Percentiles rank a stretch among this genome's conserved stretches.
phyloP scores from a whole-genome alignment of 2,888 invertebrate genomes.

The Cerastoderma edule region DNA sequence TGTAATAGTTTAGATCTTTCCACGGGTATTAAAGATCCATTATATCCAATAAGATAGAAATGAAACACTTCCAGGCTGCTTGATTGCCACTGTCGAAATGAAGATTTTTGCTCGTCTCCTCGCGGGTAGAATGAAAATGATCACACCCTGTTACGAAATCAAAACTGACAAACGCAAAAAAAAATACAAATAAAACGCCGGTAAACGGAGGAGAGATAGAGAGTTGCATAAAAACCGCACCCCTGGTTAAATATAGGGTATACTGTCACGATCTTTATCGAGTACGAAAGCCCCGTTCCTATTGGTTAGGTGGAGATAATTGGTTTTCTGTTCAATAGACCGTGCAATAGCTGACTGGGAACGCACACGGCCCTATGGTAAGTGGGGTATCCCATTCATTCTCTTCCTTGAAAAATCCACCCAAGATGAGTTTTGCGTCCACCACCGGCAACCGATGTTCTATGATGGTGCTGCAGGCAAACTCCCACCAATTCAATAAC shows the following conservation, averaged over 20 bases:
- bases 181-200: neutral
- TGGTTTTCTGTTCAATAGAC: slow-evolving; percentile 2
- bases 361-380: neutral
- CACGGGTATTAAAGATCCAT: no score
- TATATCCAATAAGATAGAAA: no score
- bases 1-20: no score
- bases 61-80: neutral
- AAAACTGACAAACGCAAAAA: no score
- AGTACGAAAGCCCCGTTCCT: neutral
- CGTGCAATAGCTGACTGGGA: slow-evolving; percentile 8
- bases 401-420: neutral
- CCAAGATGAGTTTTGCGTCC: neutral
- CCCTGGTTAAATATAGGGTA: slow-evolving; percentile 9
- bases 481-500: no score
- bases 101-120: no score
- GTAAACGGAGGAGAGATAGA: slow-evolving; percentile 10
- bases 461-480: no score
- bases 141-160: neutral
- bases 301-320: slow-evolving; percentile 4
- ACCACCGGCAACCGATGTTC: no score
- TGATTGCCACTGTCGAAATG: neutral
- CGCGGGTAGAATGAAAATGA: neutral
- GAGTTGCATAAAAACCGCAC: slow-evolving; percentile 3
- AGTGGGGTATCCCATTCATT: neutral
- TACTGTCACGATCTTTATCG: slow-evolving; percentile 19